Percentiles rank a stretch among this genome's conserved stretches.
phyloP scores from a whole-genome alignment of 1,140 invertebrate genomes.

The Neodiprion virginianus region DNA sequence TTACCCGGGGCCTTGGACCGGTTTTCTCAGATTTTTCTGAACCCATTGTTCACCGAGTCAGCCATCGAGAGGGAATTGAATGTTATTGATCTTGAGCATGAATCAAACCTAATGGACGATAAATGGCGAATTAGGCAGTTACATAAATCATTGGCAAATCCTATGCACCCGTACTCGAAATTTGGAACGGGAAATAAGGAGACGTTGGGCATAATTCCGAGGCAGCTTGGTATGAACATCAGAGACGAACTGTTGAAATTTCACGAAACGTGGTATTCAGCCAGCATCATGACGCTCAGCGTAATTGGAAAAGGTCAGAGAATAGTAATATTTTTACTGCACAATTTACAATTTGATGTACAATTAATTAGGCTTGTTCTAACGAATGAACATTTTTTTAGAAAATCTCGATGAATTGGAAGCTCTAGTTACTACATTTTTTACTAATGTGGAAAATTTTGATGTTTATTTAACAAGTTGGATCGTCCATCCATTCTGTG shows the following conservation, averaged over 20 bases:
- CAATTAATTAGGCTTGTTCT: too few species aligned
- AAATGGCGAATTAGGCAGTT: slow-evolving; percentile 88
- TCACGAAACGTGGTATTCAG: slow-evolving; percentile 91
- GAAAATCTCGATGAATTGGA: slow-evolving; percentile 90
- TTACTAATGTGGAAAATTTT: slow-evolving; percentile 82
- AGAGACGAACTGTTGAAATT: slow-evolving; percentile 89
- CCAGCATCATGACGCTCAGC: slow-evolving; percentile 90
- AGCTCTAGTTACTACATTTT: slow-evolving; percentile 77
- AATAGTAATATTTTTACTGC: too few species aligned
- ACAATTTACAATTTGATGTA: too few species aligned
- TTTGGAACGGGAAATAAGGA: slow-evolving; percentile 90
- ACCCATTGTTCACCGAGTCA: slow-evolving; percentile 89
- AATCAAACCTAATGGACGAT: slow-evolving; percentile 91
- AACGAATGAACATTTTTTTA: slow-evolving; percentile 51
- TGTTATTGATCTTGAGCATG: slow-evolving; percentile 95
- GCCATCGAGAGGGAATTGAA: slow-evolving; percentile 92
- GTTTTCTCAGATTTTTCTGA: slow-evolving; percentile 95
- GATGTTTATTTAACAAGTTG: slow-evolving; percentile 75
- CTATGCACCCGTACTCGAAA: slow-evolving; percentile 85
- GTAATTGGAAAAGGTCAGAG: slow-evolving; percentile 86
- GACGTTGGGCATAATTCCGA: slow-evolving; percentile 83
- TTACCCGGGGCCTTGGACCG: slow-evolving; percentile 84
- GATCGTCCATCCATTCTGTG: slow-evolving; percentile 81
- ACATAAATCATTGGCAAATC: slow-evolving; percentile 79
- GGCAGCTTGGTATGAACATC: slow-evolving; percentile 80